Evolutionary conservation across 1,140 invertebrate species (phyloP).

Genomic region (Temnothorax curvispinosus): DNA sequence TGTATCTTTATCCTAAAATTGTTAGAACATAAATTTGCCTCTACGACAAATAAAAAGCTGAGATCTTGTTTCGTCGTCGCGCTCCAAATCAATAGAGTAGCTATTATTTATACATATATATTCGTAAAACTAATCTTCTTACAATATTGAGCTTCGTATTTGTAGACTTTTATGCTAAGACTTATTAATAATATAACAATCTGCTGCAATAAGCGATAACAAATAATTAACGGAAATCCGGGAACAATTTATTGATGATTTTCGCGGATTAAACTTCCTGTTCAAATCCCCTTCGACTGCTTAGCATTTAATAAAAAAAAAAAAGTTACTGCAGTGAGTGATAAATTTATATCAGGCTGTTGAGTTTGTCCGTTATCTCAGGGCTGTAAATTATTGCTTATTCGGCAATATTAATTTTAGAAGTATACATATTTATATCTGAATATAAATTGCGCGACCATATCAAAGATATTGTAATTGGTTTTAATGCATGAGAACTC

Average conservation of each 20-base stretch:
- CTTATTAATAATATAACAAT: neutral
- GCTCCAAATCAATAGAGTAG: conserved; percentile 24
- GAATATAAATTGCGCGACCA: neutral
- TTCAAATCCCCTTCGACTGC: neutral
- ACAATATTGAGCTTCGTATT: neutral
- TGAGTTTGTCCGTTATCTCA: neutral
- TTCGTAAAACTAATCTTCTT: neutral
- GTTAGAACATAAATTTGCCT: neutral
- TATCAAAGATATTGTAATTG: neutral
- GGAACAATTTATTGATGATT: neutral
- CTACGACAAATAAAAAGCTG: neutral
- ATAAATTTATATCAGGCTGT: neutral
- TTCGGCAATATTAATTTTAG: neutral
- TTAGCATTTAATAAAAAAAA: neutral
- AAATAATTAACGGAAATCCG: neutral
- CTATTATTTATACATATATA: neutral
- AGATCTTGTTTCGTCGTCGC: conserved; percentile 20
- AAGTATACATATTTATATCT: neutral
- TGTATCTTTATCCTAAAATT: conserved; percentile 41
- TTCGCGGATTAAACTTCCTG: neutral
- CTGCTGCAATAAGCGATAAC: neutral
- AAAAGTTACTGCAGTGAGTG: neutral
- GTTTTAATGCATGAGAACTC: conserved; percentile 36
- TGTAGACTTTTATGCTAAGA: neutral
- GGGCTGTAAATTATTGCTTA: neutral